phyloP scores from a whole-genome alignment of 2,888 invertebrate genomes.

The Thymelicus acteon region DNA sequence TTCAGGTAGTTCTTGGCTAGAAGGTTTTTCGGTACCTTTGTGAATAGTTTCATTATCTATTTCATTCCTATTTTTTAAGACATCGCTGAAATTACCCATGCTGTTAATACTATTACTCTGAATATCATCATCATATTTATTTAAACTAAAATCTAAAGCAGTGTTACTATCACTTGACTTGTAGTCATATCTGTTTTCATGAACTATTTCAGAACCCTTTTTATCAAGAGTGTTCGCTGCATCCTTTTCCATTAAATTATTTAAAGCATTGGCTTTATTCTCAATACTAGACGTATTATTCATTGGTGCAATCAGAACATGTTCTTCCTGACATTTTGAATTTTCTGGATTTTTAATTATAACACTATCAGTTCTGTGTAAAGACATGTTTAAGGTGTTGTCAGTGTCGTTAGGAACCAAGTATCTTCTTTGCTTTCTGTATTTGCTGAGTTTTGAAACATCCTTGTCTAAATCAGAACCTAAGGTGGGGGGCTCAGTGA shows the following conservation, averaged over 20 bases:
- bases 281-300: not conserved
- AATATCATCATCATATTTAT: constrained; percentile 48
- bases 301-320: not conserved
- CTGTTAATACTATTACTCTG: constrained; percentile 39
- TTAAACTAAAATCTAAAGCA: constrained; percentile 70
- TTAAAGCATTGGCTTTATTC: not conserved
- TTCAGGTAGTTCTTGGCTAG: not conserved
- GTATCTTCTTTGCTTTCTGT: constrained; percentile 63
- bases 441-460: constrained; percentile 70
- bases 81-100: constrained; percentile 40
- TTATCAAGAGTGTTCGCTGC: constrained; percentile 15
- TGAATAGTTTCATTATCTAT: constrained; percentile 5
- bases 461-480: constrained; percentile 58
- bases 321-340: constrained; percentile 55
- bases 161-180: constrained; percentile 7
- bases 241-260: not conserved
- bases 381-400: constrained; percentile 45
- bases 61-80: constrained; percentile 7
- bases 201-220: constrained; percentile 45
- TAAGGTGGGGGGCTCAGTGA: constrained; percentile 44
- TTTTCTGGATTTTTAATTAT: constrained; percentile 81
- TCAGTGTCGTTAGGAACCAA: constrained; percentile 46
- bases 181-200: not conserved
- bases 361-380: constrained; percentile 71
- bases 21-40: not conserved